Conservation (phyloP, 2,113 vertebrate genomes). For the Pachypanchax playfairii region DNA sequence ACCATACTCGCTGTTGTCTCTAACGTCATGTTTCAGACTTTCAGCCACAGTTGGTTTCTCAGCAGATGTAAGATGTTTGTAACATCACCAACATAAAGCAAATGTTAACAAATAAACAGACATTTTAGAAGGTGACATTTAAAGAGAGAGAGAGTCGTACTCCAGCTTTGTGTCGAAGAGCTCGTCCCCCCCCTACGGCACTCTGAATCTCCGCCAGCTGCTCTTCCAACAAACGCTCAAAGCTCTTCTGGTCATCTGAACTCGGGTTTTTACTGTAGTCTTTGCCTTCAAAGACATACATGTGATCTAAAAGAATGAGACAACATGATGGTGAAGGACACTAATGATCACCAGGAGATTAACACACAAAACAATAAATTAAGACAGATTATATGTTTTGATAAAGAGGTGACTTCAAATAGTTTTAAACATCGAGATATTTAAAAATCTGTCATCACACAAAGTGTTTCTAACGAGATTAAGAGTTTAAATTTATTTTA, state of each 20-base stretch:
- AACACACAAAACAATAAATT: neutral
- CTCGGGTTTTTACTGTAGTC: conserved; percentile 91
- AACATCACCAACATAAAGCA: no score
- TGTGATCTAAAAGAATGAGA: conserved; percentile 80
- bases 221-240: conserved; percentile 82
- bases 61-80: no score
- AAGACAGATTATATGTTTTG: no score
- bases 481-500: neutral
- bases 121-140: neutral
- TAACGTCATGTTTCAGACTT: no score
- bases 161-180: conserved; percentile 82
- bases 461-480: no score
- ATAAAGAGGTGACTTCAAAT: no score
- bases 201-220: conserved; percentile 76
- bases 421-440: no score
- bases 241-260: conserved; percentile 83
- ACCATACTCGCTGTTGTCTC: no score
- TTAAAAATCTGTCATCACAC: no score
- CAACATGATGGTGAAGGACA: neutral
- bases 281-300: conserved; percentile 92
- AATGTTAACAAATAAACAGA: no score
- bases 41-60: no score
- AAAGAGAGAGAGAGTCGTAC: conserved; percentile 71
- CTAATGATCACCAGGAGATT: neutral
- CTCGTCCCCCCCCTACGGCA: conserved; percentile 75